Evolutionary conservation across 2,113 vertebrate genomes (phyloP).

Genomic region (Mesocricetus auratus): DNA sequence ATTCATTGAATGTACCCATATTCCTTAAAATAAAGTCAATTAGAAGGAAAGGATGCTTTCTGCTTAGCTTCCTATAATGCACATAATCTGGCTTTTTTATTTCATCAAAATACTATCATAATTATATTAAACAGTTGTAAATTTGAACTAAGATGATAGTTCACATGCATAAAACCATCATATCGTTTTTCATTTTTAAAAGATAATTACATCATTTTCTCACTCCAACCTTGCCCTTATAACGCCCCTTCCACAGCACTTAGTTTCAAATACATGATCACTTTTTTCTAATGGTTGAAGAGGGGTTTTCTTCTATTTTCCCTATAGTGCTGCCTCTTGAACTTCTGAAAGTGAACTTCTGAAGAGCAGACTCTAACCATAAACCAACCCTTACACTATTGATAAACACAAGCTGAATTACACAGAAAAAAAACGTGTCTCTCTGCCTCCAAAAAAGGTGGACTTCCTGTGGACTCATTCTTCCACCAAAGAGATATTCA

Average conservation of each 20-base stretch:
- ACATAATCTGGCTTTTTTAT: not conserved
- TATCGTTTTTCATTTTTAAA: not conserved
- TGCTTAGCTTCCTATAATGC: not conserved
- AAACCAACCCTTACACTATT: conserved; percentile 39
- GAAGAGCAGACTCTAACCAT: not conserved
- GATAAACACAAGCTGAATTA: conserved; percentile 24
- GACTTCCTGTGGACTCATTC: not conserved
- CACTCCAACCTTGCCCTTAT: too few relatives aligned
- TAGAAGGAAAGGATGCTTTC: not conserved
- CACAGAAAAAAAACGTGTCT: not conserved
- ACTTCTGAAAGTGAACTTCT: conserved; percentile 56
- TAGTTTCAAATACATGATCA: too few relatives aligned
- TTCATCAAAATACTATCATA: not conserved
- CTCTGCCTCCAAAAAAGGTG: not conserved
- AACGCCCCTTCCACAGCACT: too few relatives aligned
- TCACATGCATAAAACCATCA: not conserved
- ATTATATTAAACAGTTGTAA: not conserved
- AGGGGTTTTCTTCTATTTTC: conserved; percentile 42
- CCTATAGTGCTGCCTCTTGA: conserved; percentile 27
- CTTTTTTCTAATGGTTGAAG: not conserved
- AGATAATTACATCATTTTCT: too few relatives aligned
- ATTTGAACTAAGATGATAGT: not conserved
- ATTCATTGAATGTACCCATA: not conserved
- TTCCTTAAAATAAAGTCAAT: not conserved
- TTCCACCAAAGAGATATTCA: not conserved